Evolutionary conservation across 2,888 invertebrate genomes (phyloP).

Genomic region (Melieria crassipennis): DNA sequence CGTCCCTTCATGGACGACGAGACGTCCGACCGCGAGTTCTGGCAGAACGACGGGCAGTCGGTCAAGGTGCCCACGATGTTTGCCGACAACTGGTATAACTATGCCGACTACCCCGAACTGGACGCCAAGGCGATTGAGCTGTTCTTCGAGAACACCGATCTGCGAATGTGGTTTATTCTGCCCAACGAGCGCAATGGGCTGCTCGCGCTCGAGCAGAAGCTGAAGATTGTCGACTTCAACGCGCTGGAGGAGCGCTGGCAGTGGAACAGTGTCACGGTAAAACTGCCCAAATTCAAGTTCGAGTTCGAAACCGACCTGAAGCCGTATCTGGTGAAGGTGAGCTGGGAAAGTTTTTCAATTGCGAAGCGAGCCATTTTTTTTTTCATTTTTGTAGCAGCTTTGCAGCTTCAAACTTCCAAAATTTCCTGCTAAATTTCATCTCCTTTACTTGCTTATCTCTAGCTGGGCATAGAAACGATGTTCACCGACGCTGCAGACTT

Average conservation of each 20-base stretch:
- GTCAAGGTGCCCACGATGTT: conserved; percentile 77
- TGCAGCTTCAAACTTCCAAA: too few species aligned
- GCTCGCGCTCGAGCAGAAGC: conserved; percentile 71
- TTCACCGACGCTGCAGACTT: conserved; percentile 74
- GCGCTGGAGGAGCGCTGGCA: conserved; percentile 69
- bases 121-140: conserved; percentile 76
- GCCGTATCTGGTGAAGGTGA: conserved; percentile 73
- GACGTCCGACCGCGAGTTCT: conserved; percentile 76
- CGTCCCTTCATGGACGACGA: conserved; percentile 71
- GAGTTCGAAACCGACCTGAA: conserved; percentile 77
- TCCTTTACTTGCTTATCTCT: conserved; percentile 40
- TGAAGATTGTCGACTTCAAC: conserved; percentile 70
- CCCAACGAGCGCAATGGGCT: conserved; percentile 79
- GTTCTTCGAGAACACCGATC: conserved; percentile 75
- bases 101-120: conserved; percentile 67
- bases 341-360: not conserved
- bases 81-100: conserved; percentile 68
- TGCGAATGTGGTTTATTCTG: conserved; percentile 81
- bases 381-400: too few species aligned
- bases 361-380: not conserved
- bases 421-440: too few species aligned
- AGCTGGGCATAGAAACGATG: conserved; percentile 78
- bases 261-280: conserved; percentile 69
- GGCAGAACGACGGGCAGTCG: conserved; percentile 68
- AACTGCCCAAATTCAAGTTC: conserved; percentile 84